phyloP scores from a whole-genome alignment of 2,113 vertebrate genomes.

The Desmodus rotundus region DNA sequence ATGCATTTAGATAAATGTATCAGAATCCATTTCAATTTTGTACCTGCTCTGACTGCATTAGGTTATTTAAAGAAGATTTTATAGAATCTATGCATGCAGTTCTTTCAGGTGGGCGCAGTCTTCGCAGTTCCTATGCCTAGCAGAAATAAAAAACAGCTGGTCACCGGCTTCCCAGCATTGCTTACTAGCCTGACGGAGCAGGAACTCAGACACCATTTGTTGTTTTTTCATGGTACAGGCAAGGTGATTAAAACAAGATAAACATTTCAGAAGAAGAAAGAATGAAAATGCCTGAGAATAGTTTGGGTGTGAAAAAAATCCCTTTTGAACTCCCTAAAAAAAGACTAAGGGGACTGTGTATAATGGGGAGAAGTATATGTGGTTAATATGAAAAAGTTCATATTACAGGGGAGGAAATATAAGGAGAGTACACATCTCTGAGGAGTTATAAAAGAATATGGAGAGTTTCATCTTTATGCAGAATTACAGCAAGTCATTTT shows the following conservation, averaged over 20 bases:
- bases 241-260: slow-evolving; percentile 73
- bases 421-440: slow-evolving; percentile 23
- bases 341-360: neutral
- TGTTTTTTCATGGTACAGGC: slow-evolving; percentile 49
- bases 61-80: neutral
- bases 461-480: slow-evolving; percentile 1
- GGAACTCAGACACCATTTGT: slow-evolving; percentile 46
- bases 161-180: neutral
- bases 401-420: slow-evolving; percentile 13
- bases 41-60: neutral
- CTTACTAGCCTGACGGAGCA: slow-evolving; percentile 29
- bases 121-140: neutral
- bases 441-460: slow-evolving; percentile 16
- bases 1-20: neutral
- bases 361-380: neutral
- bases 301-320: slow-evolving; percentile 62
- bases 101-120: neutral
- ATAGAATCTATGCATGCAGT: neutral
- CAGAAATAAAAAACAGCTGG: slow-evolving; percentile 56
- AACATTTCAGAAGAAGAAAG: slow-evolving; percentile 63
- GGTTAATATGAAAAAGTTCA: slow-evolving; percentile 38
- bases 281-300: slow-evolving; percentile 64
- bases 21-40: neutral
- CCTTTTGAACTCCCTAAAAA: slow-evolving; percentile 57
- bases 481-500: neutral